Conservation (phyloP, 1,140 invertebrate species). For the Stenopsyche tienmushanensis region DNA sequence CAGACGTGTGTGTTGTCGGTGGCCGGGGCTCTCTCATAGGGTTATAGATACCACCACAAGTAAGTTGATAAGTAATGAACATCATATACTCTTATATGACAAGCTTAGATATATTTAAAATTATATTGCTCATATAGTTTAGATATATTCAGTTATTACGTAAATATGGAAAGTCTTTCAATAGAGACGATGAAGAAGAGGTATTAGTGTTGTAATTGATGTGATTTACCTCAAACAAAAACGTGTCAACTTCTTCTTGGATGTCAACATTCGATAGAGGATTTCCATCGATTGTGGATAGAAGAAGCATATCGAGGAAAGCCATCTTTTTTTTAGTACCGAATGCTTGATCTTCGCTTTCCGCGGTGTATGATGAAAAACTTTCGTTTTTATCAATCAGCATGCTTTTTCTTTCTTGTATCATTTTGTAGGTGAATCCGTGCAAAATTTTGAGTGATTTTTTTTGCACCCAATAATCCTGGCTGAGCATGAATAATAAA, state of each 20-base stretch:
- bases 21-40: too few species aligned
- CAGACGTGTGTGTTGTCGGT: too few species aligned
- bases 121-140: too few species aligned
- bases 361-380: not conserved
- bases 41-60: too few species aligned
- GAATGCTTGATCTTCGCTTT: conserved; percentile 33
- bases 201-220: too few species aligned
- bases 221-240: conserved; percentile 66
- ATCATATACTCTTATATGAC: too few species aligned
- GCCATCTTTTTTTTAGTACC: conserved; percentile 58
- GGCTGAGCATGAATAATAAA: conserved; percentile 47
- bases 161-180: too few species aligned
- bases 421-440: conserved; percentile 63
- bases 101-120: too few species aligned
- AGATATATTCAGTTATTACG: too few species aligned
- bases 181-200: too few species aligned
- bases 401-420: conserved; percentile 46
- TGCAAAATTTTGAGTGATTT: conserved; percentile 67
- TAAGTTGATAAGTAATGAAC: too few species aligned
- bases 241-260: conserved; percentile 67
- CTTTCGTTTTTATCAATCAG: conserved; percentile 2
- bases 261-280: conserved; percentile 64
- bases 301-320: conserved; percentile 69
- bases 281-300: conserved; percentile 55
- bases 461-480: conserved; percentile 53